These are phyloP conservation scores for Stomatorhinus walkeri DNA, from an alignment of 2,797 vertebrate species.

Conservation along the genomic window DNA sequence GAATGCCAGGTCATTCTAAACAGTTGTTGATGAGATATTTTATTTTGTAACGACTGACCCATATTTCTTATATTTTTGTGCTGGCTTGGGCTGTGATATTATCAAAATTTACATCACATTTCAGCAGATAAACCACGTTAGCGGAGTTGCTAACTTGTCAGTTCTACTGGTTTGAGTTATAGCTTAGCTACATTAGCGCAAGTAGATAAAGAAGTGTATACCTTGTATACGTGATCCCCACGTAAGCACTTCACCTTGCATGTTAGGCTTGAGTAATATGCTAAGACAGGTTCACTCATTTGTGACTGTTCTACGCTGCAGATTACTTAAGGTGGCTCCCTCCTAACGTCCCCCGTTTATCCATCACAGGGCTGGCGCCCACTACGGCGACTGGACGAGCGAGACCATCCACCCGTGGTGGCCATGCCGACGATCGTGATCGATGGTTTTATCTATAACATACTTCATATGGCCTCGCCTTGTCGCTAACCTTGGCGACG, in stretches of 20 bases:
- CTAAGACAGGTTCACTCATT: background rate
- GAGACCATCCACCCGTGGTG: background rate
- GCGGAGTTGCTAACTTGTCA: background rate
- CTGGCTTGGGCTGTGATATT: background rate
- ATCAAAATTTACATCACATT: background rate
- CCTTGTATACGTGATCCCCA: background rate
- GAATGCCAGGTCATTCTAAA: background rate
- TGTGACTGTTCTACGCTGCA: background rate
- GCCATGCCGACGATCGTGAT: background rate
- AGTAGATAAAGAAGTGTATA: background rate
- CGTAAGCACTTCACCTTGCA: background rate
- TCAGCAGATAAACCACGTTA: background rate
- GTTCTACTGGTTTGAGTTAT: background rate
- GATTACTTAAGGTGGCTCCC: background rate
- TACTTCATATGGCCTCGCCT: background rate
- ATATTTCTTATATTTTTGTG: background rate
- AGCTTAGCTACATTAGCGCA: background rate
- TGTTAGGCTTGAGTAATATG: background rate
- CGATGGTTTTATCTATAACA: slow-evolving; percentile 2
- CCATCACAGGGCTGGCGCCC: background rate
- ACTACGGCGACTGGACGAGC: background rate
- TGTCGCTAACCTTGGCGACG: background rate
- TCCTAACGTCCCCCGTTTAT: background rate
- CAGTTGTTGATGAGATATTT: background rate
- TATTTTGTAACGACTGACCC: background rate